Conservation (phyloP, 1,140 invertebrate species). For the Epicauta chinensis region DNA sequence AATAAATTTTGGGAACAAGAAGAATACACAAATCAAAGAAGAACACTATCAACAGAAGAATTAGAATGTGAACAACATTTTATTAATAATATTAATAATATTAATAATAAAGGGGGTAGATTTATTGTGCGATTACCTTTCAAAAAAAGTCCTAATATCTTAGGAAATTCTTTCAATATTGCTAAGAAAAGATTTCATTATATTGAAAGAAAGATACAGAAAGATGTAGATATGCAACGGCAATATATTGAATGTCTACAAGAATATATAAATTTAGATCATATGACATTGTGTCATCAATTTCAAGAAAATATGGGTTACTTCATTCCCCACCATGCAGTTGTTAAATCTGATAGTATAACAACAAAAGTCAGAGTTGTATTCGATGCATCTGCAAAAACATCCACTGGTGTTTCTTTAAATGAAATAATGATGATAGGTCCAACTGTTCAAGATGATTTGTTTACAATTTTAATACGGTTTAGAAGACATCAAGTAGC, state of each 20-base stretch:
- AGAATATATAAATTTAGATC: neutral
- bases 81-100: too few species aligned
- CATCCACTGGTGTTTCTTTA: conserved; percentile 32
- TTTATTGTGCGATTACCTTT: conserved; percentile 9
- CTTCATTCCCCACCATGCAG: conserved; percentile 39
- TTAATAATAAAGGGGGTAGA: conserved; percentile 1
- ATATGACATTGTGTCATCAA: neutral
- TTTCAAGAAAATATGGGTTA: neutral
- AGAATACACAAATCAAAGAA: neutral
- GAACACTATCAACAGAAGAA: neutral
- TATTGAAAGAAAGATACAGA: neutral
- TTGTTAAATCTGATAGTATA: conserved; percentile 20
- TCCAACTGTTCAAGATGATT: conserved; percentile 40
- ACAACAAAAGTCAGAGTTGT: conserved; percentile 32
- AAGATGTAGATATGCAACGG: neutral
- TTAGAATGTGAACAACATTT: conserved; percentile 1
- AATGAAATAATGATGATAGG: conserved; percentile 40
- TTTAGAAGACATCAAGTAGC: conserved; percentile 39
- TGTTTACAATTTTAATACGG: conserved; percentile 39
- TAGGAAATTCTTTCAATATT: neutral
- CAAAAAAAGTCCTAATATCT: neutral
- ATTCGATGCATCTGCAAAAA: conserved; percentile 29
- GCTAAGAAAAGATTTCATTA: conserved; percentile 1
- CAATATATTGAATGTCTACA: conserved; percentile 1
- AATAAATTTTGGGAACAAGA: conserved; percentile 6